A percentile compares a stretch with the other conserved stretches of the same genome.
Evolutionary conservation across 2,888 invertebrate species (phyloP).

Genomic region (Artemia sinica): DNA sequence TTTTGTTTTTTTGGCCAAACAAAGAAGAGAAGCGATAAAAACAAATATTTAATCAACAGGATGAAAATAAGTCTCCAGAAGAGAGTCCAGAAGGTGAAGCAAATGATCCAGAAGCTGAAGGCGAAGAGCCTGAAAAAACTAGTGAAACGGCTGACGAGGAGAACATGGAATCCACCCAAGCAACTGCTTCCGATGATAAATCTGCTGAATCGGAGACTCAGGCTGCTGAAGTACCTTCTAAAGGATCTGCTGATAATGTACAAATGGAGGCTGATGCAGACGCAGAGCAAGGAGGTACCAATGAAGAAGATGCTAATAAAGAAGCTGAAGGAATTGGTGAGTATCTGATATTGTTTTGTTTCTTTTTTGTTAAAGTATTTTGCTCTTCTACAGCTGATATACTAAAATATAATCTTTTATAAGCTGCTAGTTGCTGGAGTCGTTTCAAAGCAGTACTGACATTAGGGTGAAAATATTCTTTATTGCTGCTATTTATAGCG

Average conservation of each 20-base stretch:
- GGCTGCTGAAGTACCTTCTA: slow-evolving; percentile 30
- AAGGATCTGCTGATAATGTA: slow-evolving; percentile 36
- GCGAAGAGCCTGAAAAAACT: slow-evolving; percentile 24
- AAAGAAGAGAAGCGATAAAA: background rate
- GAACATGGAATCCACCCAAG: slow-evolving; percentile 25
- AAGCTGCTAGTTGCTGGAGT: too few species aligned
- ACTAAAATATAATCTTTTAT: too few species aligned
- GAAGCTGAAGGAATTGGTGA: slow-evolving; percentile 32
- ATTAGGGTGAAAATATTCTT: too few species aligned
- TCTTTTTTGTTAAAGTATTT: too few species aligned
- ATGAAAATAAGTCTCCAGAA: slow-evolving; percentile 17
- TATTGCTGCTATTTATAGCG: too few species aligned
- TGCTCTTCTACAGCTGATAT: too few species aligned
- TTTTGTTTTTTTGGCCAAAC: too few species aligned
- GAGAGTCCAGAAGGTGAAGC: slow-evolving; percentile 17
- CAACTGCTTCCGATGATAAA: slow-evolving; percentile 24
- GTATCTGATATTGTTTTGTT: slow-evolving; percentile 12
- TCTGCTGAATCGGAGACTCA: slow-evolving; percentile 23
- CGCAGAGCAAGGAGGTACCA: slow-evolving; percentile 35
- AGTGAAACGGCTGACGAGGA: slow-evolving; percentile 25
- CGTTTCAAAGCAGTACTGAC: too few species aligned
- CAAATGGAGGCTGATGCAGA: slow-evolving; percentile 32
- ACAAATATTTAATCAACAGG: slow-evolving; percentile 11
- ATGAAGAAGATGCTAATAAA: slow-evolving; percentile 27
- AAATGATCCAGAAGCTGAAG: slow-evolving; percentile 18